These are phyloP conservation scores for Trachymyrmex cornetzi DNA, from an alignment of 1,140 invertebrate species.

Conservation along the genomic window DNA sequence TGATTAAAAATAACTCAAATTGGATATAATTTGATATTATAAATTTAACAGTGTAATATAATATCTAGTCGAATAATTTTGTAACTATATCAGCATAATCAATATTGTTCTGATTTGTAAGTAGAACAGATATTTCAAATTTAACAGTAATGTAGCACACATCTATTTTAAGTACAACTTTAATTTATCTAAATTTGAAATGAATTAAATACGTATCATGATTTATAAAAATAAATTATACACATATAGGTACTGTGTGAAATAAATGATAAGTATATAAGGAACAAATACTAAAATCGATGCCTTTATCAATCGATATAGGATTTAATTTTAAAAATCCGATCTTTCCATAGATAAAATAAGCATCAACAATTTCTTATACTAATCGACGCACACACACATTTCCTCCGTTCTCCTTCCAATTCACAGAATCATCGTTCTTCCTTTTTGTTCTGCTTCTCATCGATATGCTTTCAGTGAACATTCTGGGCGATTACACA, in stretches of 20 bases:
- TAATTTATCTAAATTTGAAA: not conserved
- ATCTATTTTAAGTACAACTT: not conserved
- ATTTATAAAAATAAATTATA: not conserved
- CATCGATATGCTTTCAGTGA: slow-evolving; percentile 1
- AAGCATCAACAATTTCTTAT: not conserved
- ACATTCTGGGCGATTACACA: not conserved
- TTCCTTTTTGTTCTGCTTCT: not conserved
- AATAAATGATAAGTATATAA: not conserved
- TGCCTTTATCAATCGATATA: not conserved
- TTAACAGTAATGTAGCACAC: not conserved
- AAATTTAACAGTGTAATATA: too few species aligned
- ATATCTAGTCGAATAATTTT: not conserved
- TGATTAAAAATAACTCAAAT: too few species aligned
- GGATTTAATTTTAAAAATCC: not conserved
- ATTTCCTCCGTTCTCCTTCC: not conserved
- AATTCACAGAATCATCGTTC: not conserved
- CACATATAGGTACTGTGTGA: not conserved
- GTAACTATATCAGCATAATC: slow-evolving; percentile 1
- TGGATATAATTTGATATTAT: too few species aligned
- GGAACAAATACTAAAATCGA: not conserved
- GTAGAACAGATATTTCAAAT: not conserved
- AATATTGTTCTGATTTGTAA: slow-evolving; percentile 7
- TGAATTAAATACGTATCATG: not conserved
- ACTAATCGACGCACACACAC: not conserved
- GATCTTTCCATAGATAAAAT: not conserved